Percentiles rank a stretch among this genome's conserved stretches.
These are phyloP conservation scores for Thumatha senex DNA, from an alignment of 2,888 invertebrate genomes.

Conservation along the genomic window DNA sequence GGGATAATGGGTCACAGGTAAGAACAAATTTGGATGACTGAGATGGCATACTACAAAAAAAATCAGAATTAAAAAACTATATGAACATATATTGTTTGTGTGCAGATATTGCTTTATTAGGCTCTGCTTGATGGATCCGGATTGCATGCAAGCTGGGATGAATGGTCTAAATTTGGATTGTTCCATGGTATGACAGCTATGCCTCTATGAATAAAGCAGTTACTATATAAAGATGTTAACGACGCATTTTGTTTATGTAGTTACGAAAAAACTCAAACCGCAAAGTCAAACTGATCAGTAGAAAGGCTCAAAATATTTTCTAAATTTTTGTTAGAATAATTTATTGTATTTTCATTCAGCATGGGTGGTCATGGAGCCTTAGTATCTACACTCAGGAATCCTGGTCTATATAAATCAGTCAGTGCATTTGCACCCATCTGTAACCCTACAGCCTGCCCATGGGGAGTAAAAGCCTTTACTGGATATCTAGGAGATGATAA, in stretches of 20 bases:
- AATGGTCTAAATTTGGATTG: too few species aligned
- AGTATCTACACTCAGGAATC: constrained; percentile 94
- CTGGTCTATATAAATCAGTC: constrained; percentile 92
- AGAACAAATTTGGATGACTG: constrained; percentile 7
- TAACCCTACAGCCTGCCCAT: constrained; percentile 92
- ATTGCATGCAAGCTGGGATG: too few species aligned
- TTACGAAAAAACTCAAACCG: too few species aligned
- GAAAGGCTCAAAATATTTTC: too few species aligned
- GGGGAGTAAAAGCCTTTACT: constrained; percentile 94
- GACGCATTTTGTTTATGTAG: too few species aligned
- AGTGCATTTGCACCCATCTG: constrained; percentile 98
- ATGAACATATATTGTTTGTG: too few species aligned
- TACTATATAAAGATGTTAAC: too few species aligned
- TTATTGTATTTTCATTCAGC: constrained; percentile 76
- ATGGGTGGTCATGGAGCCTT: constrained; percentile 99
- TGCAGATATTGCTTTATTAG: too few species aligned
- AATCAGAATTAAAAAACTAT: neutral
- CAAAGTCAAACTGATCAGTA: too few species aligned
- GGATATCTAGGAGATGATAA: constrained; percentile 90
- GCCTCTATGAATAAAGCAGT: too few species aligned
- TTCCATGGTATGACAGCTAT: too few species aligned
- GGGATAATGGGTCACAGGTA: constrained; percentile 93
- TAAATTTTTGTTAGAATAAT: neutral
- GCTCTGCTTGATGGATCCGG: too few species aligned
- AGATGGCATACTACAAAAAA: neutral